These are phyloP conservation scores for Argyra leucocephala DNA, from an alignment of 2,888 invertebrate species.

Conservation along the genomic window DNA sequence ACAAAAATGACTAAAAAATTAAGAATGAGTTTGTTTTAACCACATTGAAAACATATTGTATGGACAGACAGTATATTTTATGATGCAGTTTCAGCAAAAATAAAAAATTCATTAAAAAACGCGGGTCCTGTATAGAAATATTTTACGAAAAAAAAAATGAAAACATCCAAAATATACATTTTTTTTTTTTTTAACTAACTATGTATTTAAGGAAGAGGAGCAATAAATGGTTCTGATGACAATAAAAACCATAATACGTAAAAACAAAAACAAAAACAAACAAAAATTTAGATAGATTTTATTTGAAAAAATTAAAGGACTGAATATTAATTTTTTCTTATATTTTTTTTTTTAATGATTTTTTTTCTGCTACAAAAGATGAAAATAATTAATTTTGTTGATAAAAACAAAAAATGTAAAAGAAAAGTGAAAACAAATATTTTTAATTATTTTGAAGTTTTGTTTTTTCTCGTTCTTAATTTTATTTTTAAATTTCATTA, in stretches of 20 bases:
- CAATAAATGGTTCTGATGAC: constrained; percentile 1
- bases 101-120: neutral
- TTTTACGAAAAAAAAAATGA: neutral
- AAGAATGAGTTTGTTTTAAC: too few relatives aligned
- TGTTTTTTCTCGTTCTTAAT: too few relatives aligned
- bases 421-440: too few relatives aligned
- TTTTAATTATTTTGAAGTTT: too few relatives aligned
- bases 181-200: neutral
- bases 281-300: neutral
- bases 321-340: too few relatives aligned
- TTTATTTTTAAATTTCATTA: too few relatives aligned
- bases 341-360: too few relatives aligned
- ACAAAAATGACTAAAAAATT: neutral
- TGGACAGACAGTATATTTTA: neutral
- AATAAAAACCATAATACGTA: neutral
- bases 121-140: neutral
- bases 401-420: too few relatives aligned
- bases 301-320: neutral
- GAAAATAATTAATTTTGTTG: too few relatives aligned
- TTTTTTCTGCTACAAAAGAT: too few relatives aligned
- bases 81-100: neutral
- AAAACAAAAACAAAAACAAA: neutral
- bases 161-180: neutral
- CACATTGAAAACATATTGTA: constrained; percentile 2
- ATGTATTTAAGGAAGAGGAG: neutral